Conservation (phyloP, 2,113 vertebrate genomes). For the Serilophus lunatus region DNA sequence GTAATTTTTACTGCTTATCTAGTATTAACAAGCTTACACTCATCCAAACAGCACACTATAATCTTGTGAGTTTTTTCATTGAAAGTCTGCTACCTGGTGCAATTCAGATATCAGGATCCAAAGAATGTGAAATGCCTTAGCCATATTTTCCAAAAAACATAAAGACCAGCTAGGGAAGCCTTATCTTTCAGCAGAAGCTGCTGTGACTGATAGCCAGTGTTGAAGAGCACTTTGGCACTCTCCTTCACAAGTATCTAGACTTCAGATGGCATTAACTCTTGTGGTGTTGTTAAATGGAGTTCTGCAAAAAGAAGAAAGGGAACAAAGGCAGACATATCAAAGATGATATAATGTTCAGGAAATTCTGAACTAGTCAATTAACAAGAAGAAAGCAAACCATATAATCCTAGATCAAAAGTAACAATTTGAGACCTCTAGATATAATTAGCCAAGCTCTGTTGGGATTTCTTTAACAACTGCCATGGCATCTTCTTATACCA, state of each 20-base stretch:
- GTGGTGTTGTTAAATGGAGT: not conserved
- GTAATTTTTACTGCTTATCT: not conserved
- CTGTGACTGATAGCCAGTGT: not conserved
- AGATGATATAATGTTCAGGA: not conserved
- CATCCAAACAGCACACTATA: not conserved
- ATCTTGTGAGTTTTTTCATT: not conserved
- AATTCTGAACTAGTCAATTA: conserved; percentile 31
- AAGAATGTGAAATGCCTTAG: not conserved
- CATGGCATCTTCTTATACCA: not conserved
- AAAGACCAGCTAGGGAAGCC: not conserved
- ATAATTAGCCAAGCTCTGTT: conserved; percentile 40
- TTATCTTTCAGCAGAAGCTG: not conserved
- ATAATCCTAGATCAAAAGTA: conserved; percentile 53
- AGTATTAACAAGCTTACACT: not conserved
- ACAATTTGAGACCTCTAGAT: conserved; percentile 23
- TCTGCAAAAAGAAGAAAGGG: not conserved
- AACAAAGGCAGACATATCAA: not conserved
- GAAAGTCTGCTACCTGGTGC: not conserved
- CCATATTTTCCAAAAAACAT: not conserved
- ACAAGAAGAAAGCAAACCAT: not conserved
- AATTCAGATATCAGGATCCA: not conserved
- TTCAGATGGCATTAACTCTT: not conserved
- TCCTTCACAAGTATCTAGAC: not conserved
- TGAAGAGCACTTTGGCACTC: not conserved
- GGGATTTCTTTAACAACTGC: conserved; percentile 54